Percentiles rank a stretch among this genome's conserved stretches.
Evolutionary conservation across 2,797 vertebrate genomes (phyloP).

Genomic region (Rhinophrynus dorsalis): DNA sequence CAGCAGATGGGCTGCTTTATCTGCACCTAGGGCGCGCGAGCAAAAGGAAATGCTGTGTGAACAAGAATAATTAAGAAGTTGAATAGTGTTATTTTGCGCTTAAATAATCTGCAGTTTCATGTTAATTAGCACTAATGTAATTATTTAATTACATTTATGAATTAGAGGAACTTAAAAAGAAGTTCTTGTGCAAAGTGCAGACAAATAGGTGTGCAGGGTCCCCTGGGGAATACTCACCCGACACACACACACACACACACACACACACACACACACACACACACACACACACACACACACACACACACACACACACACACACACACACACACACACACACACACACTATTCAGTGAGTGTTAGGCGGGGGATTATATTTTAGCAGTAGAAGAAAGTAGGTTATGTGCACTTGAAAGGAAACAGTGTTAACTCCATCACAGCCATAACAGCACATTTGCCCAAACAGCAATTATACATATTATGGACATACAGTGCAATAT

Average conservation of each 20-base stretch:
- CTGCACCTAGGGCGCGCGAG: constrained; percentile 98
- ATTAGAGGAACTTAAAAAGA: constrained; percentile 72
- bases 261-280: too few species aligned
- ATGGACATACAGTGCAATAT: too few species aligned
- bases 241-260: too few species aligned
- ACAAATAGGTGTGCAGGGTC: constrained; percentile 60
- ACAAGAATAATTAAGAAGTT: constrained; percentile 99
- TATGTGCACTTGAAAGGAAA: not conserved
- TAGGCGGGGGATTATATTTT: not conserved
- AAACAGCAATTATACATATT: too few species aligned
- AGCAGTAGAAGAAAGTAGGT: not conserved
- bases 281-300: too few species aligned
- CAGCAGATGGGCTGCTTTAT: constrained; percentile 99
- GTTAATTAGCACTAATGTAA: constrained; percentile 99
- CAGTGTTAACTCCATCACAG: not conserved
- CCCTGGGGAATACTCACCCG: not conserved
- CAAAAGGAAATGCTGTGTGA: constrained; percentile 97
- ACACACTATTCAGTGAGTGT: not conserved
- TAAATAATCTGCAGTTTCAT: constrained; percentile 95
- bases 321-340: too few species aligned
- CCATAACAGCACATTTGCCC: not conserved
- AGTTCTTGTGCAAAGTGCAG: constrained; percentile 39
- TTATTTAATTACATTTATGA: constrained; percentile 99
- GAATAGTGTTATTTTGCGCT: constrained; percentile 97
- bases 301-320: too few species aligned